Evolutionary conservation across 2,113 vertebrate genomes (phyloP).

Genomic region (Struthidea cinerea): DNA sequence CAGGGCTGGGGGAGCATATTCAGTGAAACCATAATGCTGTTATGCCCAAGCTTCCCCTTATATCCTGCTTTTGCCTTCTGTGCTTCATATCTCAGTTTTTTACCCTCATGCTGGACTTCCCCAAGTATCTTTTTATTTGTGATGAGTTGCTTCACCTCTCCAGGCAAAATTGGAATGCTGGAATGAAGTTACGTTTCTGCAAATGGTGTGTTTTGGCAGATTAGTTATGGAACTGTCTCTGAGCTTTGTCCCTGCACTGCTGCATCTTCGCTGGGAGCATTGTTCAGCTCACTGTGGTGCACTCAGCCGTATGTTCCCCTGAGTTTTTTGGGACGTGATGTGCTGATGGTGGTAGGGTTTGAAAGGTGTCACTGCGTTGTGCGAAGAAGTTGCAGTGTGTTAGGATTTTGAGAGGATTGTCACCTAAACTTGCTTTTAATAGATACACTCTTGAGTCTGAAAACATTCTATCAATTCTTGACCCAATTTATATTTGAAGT

Average conservation of each 20-base stretch:
- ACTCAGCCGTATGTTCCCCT: accelerated
- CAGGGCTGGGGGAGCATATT: not conserved
- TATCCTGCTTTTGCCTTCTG: not conserved
- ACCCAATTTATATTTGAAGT: not conserved
- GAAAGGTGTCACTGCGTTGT: not conserved
- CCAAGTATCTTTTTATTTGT: not conserved
- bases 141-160: not conserved
- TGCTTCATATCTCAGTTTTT: not conserved
- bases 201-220: not conserved
- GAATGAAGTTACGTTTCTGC: not conserved
- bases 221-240: not conserved
- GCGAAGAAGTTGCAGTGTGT: accelerated
- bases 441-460: not conserved
- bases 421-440: not conserved
- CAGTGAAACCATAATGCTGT: not conserved
- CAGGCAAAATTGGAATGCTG: not conserved
- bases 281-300: not conserved
- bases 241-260: not conserved
- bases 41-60: not conserved
- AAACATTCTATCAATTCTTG: not conserved
- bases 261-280: accelerated
- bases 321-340: not conserved
- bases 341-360: not conserved
- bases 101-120: not conserved
- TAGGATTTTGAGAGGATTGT: not conserved